Base-by-base conservation (phyloP, 92 coral and sea anemone genomes). In the Isaurus tuberculatus region DNA sequence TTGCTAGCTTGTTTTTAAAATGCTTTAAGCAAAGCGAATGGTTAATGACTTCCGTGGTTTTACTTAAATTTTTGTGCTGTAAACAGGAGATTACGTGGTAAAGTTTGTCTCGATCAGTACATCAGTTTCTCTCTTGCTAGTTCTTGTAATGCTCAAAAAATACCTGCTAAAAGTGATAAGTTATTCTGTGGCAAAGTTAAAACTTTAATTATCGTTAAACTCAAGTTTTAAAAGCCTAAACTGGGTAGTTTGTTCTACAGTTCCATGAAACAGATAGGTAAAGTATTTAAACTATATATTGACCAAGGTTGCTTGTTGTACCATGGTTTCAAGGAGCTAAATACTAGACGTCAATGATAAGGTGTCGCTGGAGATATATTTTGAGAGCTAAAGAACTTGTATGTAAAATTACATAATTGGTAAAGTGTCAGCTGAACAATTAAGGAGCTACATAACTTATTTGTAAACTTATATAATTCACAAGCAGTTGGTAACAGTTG, bases 1-100 rank as follows among this genome's bases (percentile, higher is more conserved):
- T 51, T 19, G 63, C 43, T 25, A 43, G 66, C 80, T 51, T 16
- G 33, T 26, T 20, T 77, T n/a, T n/a, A n/a, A 58, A 58, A 34
- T 43, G 22, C 36, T 23, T 57, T 23, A 77, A 55, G 40, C 32
- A 40, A 36, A 5, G 9, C 22, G 80, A 28, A 16, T 53, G 30
- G 42, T n/a, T 32, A 32, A 51, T 74, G 26, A 16, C 65, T 48
- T 43, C 30, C 16, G 30, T 57, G 14, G 13, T 58, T 55, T 23
- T n/a, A 51, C 5, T 75, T 4, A 5, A 20, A 2, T 40, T 57
- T 30, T 75, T 33, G 33, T 31, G 81, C 67, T 32, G 16, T 26
- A 63, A 28, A 25, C 13, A 11, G 19, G 0, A 29, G 0, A 63
- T 9, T 57, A 27, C 65, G 19, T 19, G 8, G 22, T n/a, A 57